phyloP scores from a whole-genome alignment of 2,113 vertebrate genomes.

The Mellivora capensis region DNA sequence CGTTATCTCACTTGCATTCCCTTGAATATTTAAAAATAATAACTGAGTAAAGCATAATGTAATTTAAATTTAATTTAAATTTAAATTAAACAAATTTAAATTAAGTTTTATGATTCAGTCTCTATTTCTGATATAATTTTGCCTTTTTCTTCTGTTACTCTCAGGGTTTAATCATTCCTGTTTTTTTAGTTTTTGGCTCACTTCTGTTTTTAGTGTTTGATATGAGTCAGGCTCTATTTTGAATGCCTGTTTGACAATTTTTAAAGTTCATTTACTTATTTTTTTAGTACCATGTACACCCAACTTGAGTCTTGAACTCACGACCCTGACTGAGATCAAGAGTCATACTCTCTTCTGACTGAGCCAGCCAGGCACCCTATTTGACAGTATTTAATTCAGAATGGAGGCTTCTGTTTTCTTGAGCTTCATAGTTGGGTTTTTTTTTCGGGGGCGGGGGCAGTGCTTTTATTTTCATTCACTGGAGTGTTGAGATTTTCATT shows the following conservation, averaged over 20 bases:
- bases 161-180: neutral
- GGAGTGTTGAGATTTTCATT: neutral
- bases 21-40: neutral
- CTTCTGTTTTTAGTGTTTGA: neutral
- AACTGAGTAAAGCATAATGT: neutral
- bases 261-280: neutral
- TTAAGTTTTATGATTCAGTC: neutral
- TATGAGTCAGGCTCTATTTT: neutral
- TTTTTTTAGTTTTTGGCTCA: neutral
- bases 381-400: neutral
- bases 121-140: neutral
- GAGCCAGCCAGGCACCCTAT: neutral
- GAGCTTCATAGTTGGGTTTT: neutral
- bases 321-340: neutral
- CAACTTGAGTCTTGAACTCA: neutral
- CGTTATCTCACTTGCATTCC: neutral
- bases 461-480: neutral
- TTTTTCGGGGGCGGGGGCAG: neutral
- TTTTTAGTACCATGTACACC: neutral
- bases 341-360: neutral
- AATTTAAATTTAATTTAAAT: neutral
- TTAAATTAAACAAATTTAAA: neutral
- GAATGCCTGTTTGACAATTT: neutral
- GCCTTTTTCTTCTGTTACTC: neutral
- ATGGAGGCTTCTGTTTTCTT: neutral